A percentile compares a stretch with the other conserved stretches of the same genome.
Evolutionary conservation across 2,797 vertebrate genomes (phyloP).

Genomic region (Sebastes jordani): DNA sequence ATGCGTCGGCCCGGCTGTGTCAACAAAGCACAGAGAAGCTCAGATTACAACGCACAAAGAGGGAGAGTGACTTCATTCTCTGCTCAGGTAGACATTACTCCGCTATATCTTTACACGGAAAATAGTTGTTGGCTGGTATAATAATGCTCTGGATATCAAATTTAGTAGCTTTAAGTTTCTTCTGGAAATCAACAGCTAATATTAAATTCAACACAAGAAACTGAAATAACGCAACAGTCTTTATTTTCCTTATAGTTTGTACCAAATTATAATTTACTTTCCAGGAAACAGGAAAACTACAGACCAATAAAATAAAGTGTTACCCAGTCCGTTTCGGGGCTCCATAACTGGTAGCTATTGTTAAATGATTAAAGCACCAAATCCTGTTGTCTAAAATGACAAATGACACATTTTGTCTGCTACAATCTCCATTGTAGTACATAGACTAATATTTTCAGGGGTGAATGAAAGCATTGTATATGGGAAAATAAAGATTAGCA

Average conservation of each 20-base stretch:
- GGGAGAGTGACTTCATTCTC: no score
- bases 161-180: no score
- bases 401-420: constrained; percentile 25
- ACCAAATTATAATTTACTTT: neutral
- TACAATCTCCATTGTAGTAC: neutral
- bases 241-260: neutral
- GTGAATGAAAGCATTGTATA: constrained; percentile 26
- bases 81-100: no score
- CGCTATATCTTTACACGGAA: no score
- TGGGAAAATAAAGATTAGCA: constrained; percentile 33
- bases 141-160: no score
- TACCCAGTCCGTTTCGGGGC: neutral
- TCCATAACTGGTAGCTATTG: neutral
- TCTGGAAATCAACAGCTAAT: neutral
- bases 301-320: neutral
- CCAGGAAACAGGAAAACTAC: neutral
- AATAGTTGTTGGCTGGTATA: no score
- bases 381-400: constrained; percentile 44
- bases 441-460: constrained; percentile 35
- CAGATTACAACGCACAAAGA: no score
- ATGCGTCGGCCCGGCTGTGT: no score
- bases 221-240: neutral
- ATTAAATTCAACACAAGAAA: neutral
- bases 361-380: constrained; percentile 21
- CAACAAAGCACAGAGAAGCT: no score